phyloP scores from a whole-genome alignment of 2,888 invertebrate species.

The Pyrochroa serraticornis region DNA sequence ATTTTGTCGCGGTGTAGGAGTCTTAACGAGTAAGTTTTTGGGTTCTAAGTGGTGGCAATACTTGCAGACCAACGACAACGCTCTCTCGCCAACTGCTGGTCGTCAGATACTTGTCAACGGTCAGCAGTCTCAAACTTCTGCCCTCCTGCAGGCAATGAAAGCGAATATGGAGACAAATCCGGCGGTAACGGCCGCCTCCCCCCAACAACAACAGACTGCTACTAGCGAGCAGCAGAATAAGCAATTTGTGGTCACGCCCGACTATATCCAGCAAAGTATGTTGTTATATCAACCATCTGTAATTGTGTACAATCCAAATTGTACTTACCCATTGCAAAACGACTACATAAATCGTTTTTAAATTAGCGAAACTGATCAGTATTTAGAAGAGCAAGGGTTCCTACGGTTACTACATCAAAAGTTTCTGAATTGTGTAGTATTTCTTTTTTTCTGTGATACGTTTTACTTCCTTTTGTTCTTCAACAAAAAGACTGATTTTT shows the following conservation, averaged over 20 bases:
- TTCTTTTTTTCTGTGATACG: conserved; percentile 42
- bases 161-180: conserved; percentile 47
- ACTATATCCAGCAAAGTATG: conserved; percentile 94
- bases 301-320: conserved; percentile 58
- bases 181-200: conserved; percentile 22
- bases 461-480: conserved; percentile 33
- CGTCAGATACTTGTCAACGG: conserved; percentile 56
- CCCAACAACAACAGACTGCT: conserved; percentile 41
- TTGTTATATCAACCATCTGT: conserved; percentile 59
- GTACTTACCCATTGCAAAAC: conserved; percentile 58
- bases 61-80: conserved; percentile 32
- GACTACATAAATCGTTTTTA: conserved; percentile 46
- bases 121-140: conserved; percentile 53
- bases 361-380: conserved; percentile 26
- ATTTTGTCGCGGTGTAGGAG: too few species aligned
- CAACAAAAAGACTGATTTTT: conserved; percentile 37
- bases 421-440: conserved; percentile 39
- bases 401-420: conserved; percentile 33
- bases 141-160: conserved; percentile 54
- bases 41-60: conserved; percentile 14
- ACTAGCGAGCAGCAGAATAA: conserved; percentile 55
- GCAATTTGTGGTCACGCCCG: conserved; percentile 87
- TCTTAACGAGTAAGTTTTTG: background rate
- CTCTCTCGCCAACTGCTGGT: conserved; percentile 26
- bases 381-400: conserved; percentile 44